These are phyloP conservation scores for Chascanopsetta lugubris DNA, from an alignment of 2,113 vertebrate genomes.

Conservation along the genomic window DNA sequence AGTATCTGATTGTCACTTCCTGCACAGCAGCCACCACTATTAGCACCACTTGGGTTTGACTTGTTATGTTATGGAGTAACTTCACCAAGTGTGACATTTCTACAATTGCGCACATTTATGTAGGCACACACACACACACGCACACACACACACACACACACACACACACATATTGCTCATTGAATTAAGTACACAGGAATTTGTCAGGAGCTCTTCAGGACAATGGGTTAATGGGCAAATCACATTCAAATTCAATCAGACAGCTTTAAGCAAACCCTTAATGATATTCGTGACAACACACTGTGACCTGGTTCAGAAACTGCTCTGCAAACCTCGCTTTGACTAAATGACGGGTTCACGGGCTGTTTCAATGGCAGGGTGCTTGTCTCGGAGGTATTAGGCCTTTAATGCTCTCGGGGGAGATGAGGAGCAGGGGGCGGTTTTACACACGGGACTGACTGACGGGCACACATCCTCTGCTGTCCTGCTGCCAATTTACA, in stretches of 20 bases:
- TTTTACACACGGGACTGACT: constrained; percentile 16
- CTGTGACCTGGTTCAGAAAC: constrained; percentile 19
- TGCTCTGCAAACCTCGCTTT: constrained; percentile 7
- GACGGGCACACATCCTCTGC: constrained; percentile 2
- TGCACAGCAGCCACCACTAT: not conserved
- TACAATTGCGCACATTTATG: not conserved
- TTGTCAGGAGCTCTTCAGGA: not conserved
- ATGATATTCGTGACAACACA: constrained; percentile 4
- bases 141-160: not conserved
- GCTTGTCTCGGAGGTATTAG: constrained; percentile 27
- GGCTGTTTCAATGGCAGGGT: constrained; percentile 5
- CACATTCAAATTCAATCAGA: not conserved
- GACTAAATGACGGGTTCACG: constrained; percentile 32
- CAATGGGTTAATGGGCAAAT: not conserved
- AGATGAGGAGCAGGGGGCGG: constrained; percentile 8
- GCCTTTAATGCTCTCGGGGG: constrained; percentile 43
- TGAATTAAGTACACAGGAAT: too few species aligned
- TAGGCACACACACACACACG: not conserved
- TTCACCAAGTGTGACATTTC: not conserved
- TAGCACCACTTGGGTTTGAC: not conserved
- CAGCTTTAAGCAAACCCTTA: not conserved
- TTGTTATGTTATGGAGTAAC: not conserved
- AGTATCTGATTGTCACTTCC: not conserved
- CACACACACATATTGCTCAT: not conserved
- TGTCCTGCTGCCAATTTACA: constrained; percentile 29